Evolutionary conservation across 1,140 invertebrate species (phyloP), one percentile per base, ranked within the genome.

Genomic region (Andricus grossulariae): DNA sequence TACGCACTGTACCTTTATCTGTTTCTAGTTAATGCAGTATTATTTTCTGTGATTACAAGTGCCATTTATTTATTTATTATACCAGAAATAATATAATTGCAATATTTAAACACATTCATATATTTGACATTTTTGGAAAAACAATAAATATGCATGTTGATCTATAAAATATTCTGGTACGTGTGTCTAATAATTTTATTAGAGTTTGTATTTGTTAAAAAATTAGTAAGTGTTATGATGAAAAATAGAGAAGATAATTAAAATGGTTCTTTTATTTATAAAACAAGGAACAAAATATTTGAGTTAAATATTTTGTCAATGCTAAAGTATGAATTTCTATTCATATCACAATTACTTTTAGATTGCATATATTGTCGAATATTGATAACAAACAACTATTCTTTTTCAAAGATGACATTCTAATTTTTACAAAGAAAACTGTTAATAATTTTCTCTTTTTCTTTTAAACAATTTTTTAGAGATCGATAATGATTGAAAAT

Each of bases 51-150:
- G 60, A 39, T 66, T 39, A 19, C 12, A 39, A 66, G 60, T 66
- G 60, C 60, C 60, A 66, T 66, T 11, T n/a, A 66, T 66, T 66
- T 66, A 66, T 66, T 66, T 66, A 66, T 66, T 66, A 32, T 32
- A 3, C 39, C 39, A 39, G 13, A 25, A 66, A 5, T 60, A 25
- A 66, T 39, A n/a, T 7, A 7, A 16, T 60, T 54, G 18, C n/a
- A n/a, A 60, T 10, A 21, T 60, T 19, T 25, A 32, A 32, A 39
- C 32, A 66, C 39, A 60, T 25, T 25, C 6, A 21, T 60, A 8
- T 13, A 60, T 25, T 25, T 60, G 21, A 60, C 10, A 45, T 45
- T 45, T 45, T 45, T 45, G 39, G 7, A 60, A 60, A 7, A 60
- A 39, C 32, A 66, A 10, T n/a, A 7, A 11, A 18, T 55, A 18